These are phyloP conservation scores for Amphiura filiformis DNA, from an alignment of 35 echinoderm and acorn worm genomes.

Conservation along the genomic window DNA sequence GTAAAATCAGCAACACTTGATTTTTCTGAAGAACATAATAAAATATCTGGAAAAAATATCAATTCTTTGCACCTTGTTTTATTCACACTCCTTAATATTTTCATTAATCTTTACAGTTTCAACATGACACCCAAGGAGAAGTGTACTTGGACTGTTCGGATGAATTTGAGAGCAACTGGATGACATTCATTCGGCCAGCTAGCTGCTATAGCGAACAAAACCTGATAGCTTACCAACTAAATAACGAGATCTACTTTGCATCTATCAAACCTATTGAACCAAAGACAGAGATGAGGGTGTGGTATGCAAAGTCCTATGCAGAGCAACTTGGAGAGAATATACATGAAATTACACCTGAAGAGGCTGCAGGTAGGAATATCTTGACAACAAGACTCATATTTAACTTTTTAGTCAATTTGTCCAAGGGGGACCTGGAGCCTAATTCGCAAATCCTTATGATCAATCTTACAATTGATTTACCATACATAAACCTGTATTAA, in stretches of 20 bases:
- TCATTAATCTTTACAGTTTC: conserved; percentile 17
- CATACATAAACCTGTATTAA: no score
- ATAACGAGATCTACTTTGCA: conserved; percentile 87
- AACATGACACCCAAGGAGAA: conserved; percentile 38
- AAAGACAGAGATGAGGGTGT: conserved; percentile 79
- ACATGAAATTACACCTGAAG: conserved; percentile 87
- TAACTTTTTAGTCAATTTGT: no score
- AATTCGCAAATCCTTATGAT: no score
- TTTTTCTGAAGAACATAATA: no score
- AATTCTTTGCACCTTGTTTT: no score
- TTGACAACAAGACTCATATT: neutral
- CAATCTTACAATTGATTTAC: no score
- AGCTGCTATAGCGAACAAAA: conserved; percentile 87
- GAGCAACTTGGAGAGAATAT: conserved; percentile 65
- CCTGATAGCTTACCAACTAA: conserved; percentile 75
- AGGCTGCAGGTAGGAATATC: conserved; percentile 69
- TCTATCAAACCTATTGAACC: conserved; percentile 84
- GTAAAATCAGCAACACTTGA: no score
- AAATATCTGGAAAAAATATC: no score
- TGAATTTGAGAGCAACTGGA: conserved; percentile 92
- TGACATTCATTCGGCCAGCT: conserved; percentile 89
- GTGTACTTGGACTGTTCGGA: conserved; percentile 76
- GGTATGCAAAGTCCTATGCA: conserved; percentile 91
- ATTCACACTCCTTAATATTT: no score
- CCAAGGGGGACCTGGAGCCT: no score